Percentiles rank a stretch among this genome's conserved stretches.
Evolutionary conservation across 2,888 invertebrate species (phyloP).

Genomic region (Crioceris asparagi): DNA sequence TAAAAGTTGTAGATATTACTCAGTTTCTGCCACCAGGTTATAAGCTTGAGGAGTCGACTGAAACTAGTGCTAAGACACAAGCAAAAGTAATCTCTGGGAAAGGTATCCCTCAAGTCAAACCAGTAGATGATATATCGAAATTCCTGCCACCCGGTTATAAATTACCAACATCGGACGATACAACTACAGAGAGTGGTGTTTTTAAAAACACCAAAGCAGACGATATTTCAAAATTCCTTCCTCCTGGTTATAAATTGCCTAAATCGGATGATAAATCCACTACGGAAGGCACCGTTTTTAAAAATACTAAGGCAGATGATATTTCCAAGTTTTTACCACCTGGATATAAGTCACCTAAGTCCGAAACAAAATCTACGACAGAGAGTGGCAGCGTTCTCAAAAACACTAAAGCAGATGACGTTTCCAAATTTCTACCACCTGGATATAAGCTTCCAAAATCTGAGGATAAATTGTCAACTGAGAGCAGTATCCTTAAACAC

Average conservation of each 20-base stretch:
- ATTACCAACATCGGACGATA: conserved; percentile 3
- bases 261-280: conserved; percentile 12
- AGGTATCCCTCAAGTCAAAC: too few species aligned
- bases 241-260: conserved; percentile 9
- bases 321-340: conserved; percentile 53
- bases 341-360: conserved; percentile 44
- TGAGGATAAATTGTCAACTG: conserved; percentile 10
- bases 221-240: conserved; percentile 13
- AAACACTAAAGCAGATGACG: conserved; percentile 33
- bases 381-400: conserved; percentile 13
- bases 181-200: conserved; percentile 21
- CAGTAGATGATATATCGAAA: conserved; percentile 11
- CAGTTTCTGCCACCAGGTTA: conserved; percentile 5
- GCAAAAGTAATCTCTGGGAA: too few species aligned
- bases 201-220: conserved; percentile 10
- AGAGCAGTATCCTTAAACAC: conserved; percentile 27
- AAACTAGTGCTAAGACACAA: neutral
- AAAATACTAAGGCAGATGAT: conserved; percentile 46
- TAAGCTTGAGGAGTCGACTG: neutral
- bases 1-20: conserved; percentile 2
- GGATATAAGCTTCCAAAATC: conserved; percentile 39
- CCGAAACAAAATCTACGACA: conserved; percentile 9
- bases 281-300: conserved; percentile 30
- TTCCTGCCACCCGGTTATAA: conserved; percentile 10
- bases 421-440: conserved; percentile 36